Conservation (phyloP, 2,797 vertebrate genomes). For the Epinephelus malabaricus region DNA sequence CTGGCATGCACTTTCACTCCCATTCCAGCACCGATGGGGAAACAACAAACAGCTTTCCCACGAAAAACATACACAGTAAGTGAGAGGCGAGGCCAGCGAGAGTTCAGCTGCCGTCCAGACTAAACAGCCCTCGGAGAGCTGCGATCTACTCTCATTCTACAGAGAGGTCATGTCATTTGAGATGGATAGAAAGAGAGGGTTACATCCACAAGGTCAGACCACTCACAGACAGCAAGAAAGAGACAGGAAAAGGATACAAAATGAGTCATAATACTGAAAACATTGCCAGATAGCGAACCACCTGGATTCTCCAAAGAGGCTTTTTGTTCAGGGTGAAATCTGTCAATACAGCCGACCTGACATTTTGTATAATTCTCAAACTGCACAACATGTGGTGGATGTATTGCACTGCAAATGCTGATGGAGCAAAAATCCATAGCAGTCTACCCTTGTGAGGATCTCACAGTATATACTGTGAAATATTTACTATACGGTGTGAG, state of each 20-base stretch:
- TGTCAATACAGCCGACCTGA: slow-evolving; percentile 7
- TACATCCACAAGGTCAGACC: slow-evolving; percentile 40
- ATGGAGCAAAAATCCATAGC: background rate
- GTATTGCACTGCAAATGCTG: background rate
- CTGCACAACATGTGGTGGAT: background rate
- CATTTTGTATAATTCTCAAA: slow-evolving; percentile 8
- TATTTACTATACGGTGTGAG: too few species aligned
- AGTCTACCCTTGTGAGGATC: background rate
- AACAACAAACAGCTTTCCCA: slow-evolving; percentile 38
- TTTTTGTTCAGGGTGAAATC: background rate
- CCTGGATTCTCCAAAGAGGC: background rate
- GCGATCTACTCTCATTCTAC: slow-evolving; percentile 18
- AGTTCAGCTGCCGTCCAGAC: slow-evolving; percentile 57
- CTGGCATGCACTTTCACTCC: background rate
- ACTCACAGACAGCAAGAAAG: background rate
- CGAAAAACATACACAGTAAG: slow-evolving; percentile 36
- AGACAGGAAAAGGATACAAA: background rate
- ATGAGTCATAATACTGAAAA: background rate
- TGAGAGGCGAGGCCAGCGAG: slow-evolving; percentile 23
- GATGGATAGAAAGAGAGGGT: slow-evolving; percentile 20
- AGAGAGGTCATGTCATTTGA: slow-evolving; percentile 39
- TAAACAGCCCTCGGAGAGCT: slow-evolving; percentile 53
- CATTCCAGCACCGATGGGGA: slow-evolving; percentile 32
- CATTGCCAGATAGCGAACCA: background rate
- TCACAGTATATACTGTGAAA: background rate